Percentiles rank a stretch among this genome's conserved stretches.
phyloP scores from a whole-genome alignment of 2,888 invertebrate genomes.

The Caenorhabditis panamensis region DNA sequence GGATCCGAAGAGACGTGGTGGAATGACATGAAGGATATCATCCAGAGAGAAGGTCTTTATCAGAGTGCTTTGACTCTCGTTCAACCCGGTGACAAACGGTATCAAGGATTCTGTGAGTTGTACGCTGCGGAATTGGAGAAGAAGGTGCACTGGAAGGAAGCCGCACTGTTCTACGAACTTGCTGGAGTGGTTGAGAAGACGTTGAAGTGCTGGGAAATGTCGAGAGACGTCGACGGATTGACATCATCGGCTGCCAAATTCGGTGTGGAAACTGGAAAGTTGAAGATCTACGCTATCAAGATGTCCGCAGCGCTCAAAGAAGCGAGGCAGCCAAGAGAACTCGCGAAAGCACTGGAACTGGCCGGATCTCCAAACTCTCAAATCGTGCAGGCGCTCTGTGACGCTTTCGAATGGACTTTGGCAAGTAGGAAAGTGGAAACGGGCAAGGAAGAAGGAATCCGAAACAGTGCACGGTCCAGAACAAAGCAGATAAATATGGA shows the following conservation, averaged over 20 bases:
- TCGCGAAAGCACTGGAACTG: conserved; percentile 40
- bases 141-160: conserved; percentile 66
- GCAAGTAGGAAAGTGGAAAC: conserved; percentile 27
- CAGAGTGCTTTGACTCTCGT: conserved; percentile 39
- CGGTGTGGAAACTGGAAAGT: conserved; percentile 24
- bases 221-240: conserved; percentile 51
- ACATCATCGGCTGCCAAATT: conserved; percentile 30
- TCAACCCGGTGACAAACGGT: conserved; percentile 47
- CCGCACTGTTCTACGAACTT: conserved; percentile 68
- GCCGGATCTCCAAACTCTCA: conserved; percentile 23
- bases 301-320: conserved; percentile 38
- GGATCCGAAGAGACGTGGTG: conserved; percentile 39
- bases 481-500: conserved; percentile 32
- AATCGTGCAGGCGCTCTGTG: conserved; percentile 38
- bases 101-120: conserved; percentile 65
- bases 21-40: conserved; percentile 41
- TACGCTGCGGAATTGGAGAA: conserved; percentile 64
- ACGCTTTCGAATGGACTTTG: conserved; percentile 48
- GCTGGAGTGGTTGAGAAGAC: conserved; percentile 59
- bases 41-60: conserved; percentile 42
- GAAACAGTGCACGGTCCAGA: conserved; percentile 1
- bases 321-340: conserved; percentile 34
- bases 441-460: conserved; percentile 12
- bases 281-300: conserved; percentile 49
- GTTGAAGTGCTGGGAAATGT: conserved; percentile 58